Percentiles rank a stretch among this genome's conserved stretches.
Evolutionary conservation across 2,797 vertebrate species (phyloP).

Genomic region (Chiloscyllium punctatum): DNA sequence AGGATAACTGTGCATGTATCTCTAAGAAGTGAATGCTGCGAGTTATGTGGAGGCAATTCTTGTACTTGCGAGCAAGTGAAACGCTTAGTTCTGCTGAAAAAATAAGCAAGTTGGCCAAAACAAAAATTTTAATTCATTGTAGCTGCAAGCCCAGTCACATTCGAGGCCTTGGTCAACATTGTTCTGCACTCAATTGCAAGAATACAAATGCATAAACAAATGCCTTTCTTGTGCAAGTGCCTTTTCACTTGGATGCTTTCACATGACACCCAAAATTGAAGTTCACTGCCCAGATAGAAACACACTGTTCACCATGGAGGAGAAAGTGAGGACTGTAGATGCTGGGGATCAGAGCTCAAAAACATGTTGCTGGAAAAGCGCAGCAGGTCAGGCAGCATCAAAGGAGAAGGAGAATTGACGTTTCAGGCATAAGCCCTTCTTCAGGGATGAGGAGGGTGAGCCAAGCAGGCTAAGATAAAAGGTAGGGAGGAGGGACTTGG

Average conservation of each 20-base stretch:
- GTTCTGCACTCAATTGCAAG: background rate
- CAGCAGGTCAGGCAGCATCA: no score
- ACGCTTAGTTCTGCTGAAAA: background rate
- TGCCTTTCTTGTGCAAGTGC: background rate
- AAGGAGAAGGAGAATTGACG: no score
- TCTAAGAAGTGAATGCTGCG: background rate
- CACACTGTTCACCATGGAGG: background rate
- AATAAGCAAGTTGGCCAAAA: background rate
- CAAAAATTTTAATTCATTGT: background rate
- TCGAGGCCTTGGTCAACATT: background rate
- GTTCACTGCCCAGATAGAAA: background rate
- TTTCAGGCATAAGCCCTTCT: no score
- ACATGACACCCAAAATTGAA: background rate
- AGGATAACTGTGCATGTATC: background rate
- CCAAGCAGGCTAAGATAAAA: no score
- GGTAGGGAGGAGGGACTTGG: no score
- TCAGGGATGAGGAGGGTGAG: no score
- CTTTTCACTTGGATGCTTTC: background rate
- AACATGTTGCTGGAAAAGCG: no score
- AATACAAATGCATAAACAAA: background rate
- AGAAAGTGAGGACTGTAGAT: background rate
- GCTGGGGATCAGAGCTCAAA: no score
- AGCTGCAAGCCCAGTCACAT: no score
- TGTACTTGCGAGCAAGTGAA: background rate
- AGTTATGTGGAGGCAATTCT: background rate